Base-by-base conservation (phyloP, 2,113 vertebrate species). In the Chlorodrepanis virens region DNA sequence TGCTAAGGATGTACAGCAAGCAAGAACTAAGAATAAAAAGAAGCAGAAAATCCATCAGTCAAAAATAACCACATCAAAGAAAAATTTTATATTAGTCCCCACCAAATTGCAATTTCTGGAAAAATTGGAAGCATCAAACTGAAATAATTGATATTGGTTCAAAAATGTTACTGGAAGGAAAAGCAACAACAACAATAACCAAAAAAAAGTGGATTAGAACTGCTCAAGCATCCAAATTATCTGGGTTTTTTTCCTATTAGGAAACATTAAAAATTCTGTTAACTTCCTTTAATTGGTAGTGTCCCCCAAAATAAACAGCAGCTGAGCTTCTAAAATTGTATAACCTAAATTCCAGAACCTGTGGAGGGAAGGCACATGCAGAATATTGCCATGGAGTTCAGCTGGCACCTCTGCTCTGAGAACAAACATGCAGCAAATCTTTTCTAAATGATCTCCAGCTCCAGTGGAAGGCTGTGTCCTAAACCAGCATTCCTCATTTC, bases 21-120 rank as follows among this genome's bases (percentile, higher is more conserved):
- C 5, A 9, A 79, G 12, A 76, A 14, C 12, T 24, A 39, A 72
- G 61, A 64, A 56, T 31, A 44, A 86, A 80, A 68, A 56, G 35
- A 15, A 68, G 22, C 31, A 72, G 27, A 31, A 83, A 91, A 76
- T 35, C 10, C 1, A 0, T 40, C 64, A 53, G 37, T 16, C 6
- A 15, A 87, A 71, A 72, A 68, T 5, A 68, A 81, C 12, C 5
- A 54, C 40, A 59, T 37, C 1, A 10, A 83, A 60, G 5, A 45
- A 63, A 69, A 59, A 50, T 0, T 5, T 23, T 35, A 15, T 24
- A 29, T 39, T 50, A 35, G 0, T 6, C 7, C 3, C 16, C 9
- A 2, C 0, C 14, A 57, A 67, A 37, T 0, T 31, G 2, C 29
- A 74, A 17, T 12, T 70, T 74, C 31, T 35, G 31, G 24, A 9